A percentile compares a stretch with the other conserved stretches of the same genome.
phyloP scores from a whole-genome alignment of 2,888 invertebrate genomes.

The Schizaphis graminum region DNA sequence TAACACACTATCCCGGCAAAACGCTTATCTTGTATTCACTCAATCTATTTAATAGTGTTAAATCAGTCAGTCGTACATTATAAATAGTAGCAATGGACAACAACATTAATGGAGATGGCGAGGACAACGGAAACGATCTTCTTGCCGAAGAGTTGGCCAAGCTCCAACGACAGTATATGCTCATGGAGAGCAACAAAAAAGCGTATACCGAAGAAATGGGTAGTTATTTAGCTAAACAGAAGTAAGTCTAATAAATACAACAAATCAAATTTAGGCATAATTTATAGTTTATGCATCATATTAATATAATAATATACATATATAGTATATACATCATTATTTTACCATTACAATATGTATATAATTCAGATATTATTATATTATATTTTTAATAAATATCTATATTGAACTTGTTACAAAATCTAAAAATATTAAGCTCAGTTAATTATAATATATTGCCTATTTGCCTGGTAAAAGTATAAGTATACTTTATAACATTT shows the following conservation, averaged over 20 bases:
- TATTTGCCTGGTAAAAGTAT: not conserved
- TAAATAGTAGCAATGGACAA: constrained; percentile 38
- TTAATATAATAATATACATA: not conserved
- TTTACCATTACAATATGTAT: not conserved
- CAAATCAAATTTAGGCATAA: not conserved
- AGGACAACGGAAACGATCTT: constrained; percentile 52
- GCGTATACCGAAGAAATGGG: constrained; percentile 80
- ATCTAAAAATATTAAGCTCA: not conserved
- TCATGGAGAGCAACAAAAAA: constrained; percentile 85
- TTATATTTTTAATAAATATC: not conserved
- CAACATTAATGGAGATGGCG: constrained; percentile 20
- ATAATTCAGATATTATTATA: not conserved
- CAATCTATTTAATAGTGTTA: not conserved
- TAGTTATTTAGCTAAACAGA: constrained; percentile 74
- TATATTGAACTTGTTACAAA: not conserved
- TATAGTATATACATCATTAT: not conserved
- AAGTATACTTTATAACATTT: too few species aligned
- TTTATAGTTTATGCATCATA: not conserved
- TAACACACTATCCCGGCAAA: not conserved
- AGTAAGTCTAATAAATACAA: constrained; percentile 67
- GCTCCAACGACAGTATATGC: constrained; percentile 84
- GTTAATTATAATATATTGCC: not conserved
- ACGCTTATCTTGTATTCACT: not conserved
- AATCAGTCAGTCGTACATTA: not conserved
- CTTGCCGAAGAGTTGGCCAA: constrained; percentile 79